These are phyloP conservation scores for Nemurella pictetii DNA, from an alignment of 2,888 invertebrate genomes.

Conservation along the genomic window DNA sequence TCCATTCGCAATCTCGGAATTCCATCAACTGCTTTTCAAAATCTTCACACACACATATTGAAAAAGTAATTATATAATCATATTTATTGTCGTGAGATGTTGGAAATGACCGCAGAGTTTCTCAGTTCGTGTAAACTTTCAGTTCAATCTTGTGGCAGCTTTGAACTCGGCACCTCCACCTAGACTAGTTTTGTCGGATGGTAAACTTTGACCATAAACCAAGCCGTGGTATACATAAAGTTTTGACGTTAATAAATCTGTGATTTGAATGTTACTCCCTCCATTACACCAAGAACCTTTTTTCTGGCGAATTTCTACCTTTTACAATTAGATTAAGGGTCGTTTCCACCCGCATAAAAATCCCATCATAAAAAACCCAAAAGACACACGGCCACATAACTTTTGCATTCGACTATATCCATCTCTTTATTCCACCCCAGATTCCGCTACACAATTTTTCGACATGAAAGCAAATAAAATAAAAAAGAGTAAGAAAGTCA, in stretches of 20 bases:
- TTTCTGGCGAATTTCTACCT: neutral
- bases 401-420: conserved; percentile 8
- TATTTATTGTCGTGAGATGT: too few species aligned
- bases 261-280: neutral
- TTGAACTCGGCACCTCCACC: neutral
- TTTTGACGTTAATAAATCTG: neutral
- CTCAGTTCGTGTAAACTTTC: too few species aligned
- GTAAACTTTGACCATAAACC: neutral
- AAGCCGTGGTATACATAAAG: too few species aligned
- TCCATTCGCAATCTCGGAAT: too few species aligned
- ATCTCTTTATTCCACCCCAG: neutral
- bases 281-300: neutral
- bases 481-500: conserved; percentile 10
- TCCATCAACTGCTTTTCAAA: too few species aligned
- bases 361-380: neutral
- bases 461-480: conserved; percentile 19
- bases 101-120: too few species aligned
- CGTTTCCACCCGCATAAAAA: neutral
- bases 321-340: neutral
- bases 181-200: neutral
- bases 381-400: neutral
- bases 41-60: too few species aligned
- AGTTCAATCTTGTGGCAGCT: neutral
- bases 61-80: too few species aligned
- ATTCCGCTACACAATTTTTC: conserved; percentile 7